phyloP scores from a whole-genome alignment of 2,888 invertebrate genomes.

The Cephus spinipes region DNA sequence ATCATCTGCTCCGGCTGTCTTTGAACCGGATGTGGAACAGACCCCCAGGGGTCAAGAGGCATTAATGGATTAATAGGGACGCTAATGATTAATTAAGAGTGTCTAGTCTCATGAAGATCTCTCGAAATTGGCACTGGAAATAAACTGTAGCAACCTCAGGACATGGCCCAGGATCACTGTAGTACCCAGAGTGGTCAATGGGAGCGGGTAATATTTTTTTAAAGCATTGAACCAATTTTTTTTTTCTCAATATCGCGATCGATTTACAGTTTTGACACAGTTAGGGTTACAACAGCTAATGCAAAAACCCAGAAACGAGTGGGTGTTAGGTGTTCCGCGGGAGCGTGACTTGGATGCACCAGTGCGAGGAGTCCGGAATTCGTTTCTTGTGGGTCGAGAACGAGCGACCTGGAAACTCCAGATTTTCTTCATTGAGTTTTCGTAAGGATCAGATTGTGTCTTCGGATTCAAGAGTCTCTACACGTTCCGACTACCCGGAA shows the following conservation, averaged over 20 bases:
- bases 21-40: slow-evolving; percentile 56
- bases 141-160: background rate
- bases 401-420: background rate
- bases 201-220: background rate
- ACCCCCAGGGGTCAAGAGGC: slow-evolving; percentile 54
- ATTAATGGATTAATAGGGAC: slow-evolving; percentile 49
- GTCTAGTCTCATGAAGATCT: background rate
- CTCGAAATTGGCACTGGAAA: background rate
- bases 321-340: background rate
- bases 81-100: slow-evolving; percentile 50
- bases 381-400: background rate
- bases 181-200: background rate
- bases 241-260: background rate
- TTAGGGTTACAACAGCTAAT: background rate
- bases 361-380: background rate
- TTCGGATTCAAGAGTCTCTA: background rate
- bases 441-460: background rate
- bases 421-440: background rate
- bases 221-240: background rate
- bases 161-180: background rate
- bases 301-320: background rate
- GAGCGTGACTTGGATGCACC: background rate
- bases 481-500: background rate
- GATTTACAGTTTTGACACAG: background rate
- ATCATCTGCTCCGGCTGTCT: background rate